Percentiles rank a stretch among this genome's conserved stretches.
Conservation (phyloP, 2,113 vertebrate species). For the Panthera leo region DNA sequence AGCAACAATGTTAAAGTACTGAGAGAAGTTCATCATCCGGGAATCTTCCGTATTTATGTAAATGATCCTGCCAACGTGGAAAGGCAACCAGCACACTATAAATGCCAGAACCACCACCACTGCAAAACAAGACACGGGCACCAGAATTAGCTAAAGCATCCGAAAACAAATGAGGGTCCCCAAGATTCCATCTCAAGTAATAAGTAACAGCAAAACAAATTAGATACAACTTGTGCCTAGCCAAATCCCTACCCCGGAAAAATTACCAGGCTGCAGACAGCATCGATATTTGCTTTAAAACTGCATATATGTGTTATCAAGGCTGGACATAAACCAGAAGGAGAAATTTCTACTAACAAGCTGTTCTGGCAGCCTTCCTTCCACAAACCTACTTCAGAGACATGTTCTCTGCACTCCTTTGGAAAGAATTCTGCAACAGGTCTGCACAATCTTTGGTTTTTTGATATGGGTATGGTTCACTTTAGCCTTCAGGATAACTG, state of each 20-base stretch:
- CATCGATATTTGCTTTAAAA: not conserved
- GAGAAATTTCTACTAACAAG: not conserved
- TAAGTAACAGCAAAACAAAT: not conserved
- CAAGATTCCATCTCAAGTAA: not conserved
- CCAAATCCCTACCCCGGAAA: not conserved
- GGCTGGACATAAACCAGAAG: not conserved
- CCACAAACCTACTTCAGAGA: not conserved
- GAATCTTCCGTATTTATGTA: conserved; percentile 87
- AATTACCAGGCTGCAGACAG: not conserved
- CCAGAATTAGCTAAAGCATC: not conserved
- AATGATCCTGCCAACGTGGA: conserved; percentile 91
- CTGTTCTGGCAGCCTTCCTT: not conserved
- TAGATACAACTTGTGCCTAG: not conserved
- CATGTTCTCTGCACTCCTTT: not conserved
- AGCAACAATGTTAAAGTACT: conserved; percentile 92
- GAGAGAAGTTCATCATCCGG: conserved; percentile 87
- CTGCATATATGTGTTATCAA: not conserved
- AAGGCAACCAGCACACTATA: conserved; percentile 92
- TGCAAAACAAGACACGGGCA: conserved; percentile 78
- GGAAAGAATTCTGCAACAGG: not conserved
- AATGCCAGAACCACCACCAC: conserved; percentile 92
- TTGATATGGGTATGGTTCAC: not conserved
- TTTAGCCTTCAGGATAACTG: not conserved
- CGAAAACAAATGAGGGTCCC: not conserved
- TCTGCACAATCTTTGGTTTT: not conserved